phyloP scores from a whole-genome alignment of 2,797 vertebrate species.

The Crocodylus rhombifer region DNA sequence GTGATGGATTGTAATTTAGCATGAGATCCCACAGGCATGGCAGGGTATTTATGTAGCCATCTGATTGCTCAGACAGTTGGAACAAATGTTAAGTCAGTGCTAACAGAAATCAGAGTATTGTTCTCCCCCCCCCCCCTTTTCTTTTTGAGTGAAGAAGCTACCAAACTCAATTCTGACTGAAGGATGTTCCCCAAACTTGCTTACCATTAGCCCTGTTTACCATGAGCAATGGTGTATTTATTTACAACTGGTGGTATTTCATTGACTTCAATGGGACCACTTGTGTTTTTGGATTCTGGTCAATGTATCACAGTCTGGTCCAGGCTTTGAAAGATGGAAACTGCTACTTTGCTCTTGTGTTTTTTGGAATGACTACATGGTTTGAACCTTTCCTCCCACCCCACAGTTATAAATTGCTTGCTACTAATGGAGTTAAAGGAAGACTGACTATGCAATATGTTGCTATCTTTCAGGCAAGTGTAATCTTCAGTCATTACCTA shows the following conservation, averaged over 20 bases:
- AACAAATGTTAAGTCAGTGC: conserved; percentile 38
- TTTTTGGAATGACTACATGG: not conserved
- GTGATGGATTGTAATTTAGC: conserved; percentile 65
- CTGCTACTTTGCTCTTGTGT: not conserved
- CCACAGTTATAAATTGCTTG: not conserved
- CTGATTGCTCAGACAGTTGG: conserved; percentile 49
- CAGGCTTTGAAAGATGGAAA: not conserved
- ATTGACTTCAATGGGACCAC: conserved; percentile 39
- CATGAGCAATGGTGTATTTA: not conserved
- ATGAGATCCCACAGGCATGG: conserved; percentile 54
- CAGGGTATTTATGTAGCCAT: conserved; percentile 56
- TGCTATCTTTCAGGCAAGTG: not conserved
- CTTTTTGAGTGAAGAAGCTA: not conserved
- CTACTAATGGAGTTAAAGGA: not conserved
- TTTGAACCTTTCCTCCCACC: not conserved
- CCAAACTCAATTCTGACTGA: not conserved
- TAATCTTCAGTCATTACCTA: not conserved
- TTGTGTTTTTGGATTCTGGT: not conserved
- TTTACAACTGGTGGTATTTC: conserved; percentile 9
- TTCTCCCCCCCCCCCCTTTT: not conserved
- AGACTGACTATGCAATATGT: not conserved
- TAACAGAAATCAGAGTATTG: conserved; percentile 30
- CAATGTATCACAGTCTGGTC: not conserved
- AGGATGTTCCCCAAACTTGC: conserved; percentile 49
- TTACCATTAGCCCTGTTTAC: conserved; percentile 40